These are phyloP conservation scores for Cyclargus thomasi DNA, from an alignment of 1,140 invertebrate genomes.

Conservation along the genomic window DNA sequence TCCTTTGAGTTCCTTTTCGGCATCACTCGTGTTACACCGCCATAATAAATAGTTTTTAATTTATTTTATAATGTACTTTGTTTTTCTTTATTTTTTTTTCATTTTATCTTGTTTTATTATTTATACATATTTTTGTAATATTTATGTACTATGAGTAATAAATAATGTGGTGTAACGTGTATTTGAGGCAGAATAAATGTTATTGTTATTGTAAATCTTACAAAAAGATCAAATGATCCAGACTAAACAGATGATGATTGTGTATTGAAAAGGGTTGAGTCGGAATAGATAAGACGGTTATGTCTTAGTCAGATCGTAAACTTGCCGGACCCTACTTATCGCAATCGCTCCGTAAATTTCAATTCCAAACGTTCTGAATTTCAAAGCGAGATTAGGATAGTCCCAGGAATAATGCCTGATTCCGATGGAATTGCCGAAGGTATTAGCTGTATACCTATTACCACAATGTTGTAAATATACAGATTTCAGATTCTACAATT, in stretches of 20 bases:
- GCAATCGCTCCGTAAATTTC: slow-evolving; percentile 53
- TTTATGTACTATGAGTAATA: too few relatives aligned
- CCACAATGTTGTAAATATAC: too few relatives aligned
- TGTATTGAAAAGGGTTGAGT: slow-evolving; percentile 56
- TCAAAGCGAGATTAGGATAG: slow-evolving; percentile 23
- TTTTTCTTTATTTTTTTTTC: too few relatives aligned
- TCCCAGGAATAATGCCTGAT: background rate
- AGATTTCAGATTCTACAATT: too few relatives aligned
- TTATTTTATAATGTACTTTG: too few relatives aligned
- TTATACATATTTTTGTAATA: too few relatives aligned
- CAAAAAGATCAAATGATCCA: background rate
- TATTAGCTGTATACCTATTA: background rate
- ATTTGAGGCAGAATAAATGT: too few relatives aligned
- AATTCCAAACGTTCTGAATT: slow-evolving; percentile 45
- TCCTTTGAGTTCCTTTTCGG: too few relatives aligned
- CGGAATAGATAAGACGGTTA: slow-evolving; percentile 57
- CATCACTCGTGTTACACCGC: too few relatives aligned
- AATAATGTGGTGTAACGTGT: too few relatives aligned
- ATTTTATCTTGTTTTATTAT: too few relatives aligned
- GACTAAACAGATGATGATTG: slow-evolving; percentile 11
- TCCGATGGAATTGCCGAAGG: background rate
- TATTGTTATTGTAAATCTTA: background rate
- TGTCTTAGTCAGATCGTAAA: slow-evolving; percentile 62
- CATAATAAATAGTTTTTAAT: too few relatives aligned
- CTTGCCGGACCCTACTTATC: slow-evolving; percentile 51